Base-by-base conservation (phyloP, 1,140 invertebrate species). In the Heliothis virescens region DNA sequence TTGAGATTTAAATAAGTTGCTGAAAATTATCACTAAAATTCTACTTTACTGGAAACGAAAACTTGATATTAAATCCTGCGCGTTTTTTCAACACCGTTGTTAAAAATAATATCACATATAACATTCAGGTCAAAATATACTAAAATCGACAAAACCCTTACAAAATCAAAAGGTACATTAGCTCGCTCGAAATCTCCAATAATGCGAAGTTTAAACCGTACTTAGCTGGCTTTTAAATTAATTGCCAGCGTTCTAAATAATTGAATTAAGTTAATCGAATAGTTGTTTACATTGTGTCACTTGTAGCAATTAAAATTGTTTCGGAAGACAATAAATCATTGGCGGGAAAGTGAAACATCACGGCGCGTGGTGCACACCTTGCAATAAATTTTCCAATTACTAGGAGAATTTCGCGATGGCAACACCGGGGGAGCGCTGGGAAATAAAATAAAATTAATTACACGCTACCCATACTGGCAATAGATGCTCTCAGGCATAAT, bases 241-340 rank as follows among this genome's bases (percentile, higher is more conserved):
- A 94, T 93, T 91, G 88, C 88, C 76, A 57, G 81, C 59, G 82
- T 88, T 83, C 82, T 80, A 88, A 88, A 89, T 90, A 94, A 94
- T 91, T 87, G 91, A 91, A 94, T 94, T 92, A 92, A 91, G 89
- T 92, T 93, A 94, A 94, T 94, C 93, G 92, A 93, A 94, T 94
- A 94, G 91, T 94, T 94, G 93, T 94, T 93, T 94, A 93, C 93
- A 93, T 85, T 83, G 91, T 94, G 93, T 94, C 93, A 94, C 91
- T 92, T 88, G 80, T 79, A 87, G 92, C 93, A 94, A 94, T 94
- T 94, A 94, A 94, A 94, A 94, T 94, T 94, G 93, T 94, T 94
- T 90, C 89, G 82, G 86, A 86, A 90, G 91, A 90, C 87, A 81
- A 93, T 94, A 94, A 94, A 94, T 94, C 93, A 94, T 94, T 93